Conservation (phyloP, 2,797 vertebrate genomes). For the Galago senegalensis region DNA sequence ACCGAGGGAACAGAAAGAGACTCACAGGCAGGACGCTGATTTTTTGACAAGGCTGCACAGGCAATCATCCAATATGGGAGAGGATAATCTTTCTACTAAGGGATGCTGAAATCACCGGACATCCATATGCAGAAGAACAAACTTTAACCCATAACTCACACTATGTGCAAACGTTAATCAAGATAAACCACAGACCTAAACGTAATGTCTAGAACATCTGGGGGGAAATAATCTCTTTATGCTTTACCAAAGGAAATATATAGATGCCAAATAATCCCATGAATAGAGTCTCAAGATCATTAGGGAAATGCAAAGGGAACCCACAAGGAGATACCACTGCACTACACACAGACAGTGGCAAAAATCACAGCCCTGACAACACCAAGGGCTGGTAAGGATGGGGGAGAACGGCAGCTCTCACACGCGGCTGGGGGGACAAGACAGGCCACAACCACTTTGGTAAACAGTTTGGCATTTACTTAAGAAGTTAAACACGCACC, state of each 20-base stretch:
- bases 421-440: accelerated
- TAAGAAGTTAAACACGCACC: not conserved
- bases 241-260: not conserved
- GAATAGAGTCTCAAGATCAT: not conserved
- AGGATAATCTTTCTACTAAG: not conserved
- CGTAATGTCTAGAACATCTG: not conserved
- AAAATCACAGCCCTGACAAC: accelerated
- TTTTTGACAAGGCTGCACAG: not conserved
- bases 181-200: not conserved
- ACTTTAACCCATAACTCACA: no score
- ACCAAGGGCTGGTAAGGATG: accelerated
- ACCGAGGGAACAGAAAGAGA: not conserved
- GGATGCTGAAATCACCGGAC: not conserved
- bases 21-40: not conserved
- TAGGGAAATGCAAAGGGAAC: not conserved
- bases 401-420: accelerated
- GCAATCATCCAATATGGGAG: not conserved
- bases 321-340: accelerated
- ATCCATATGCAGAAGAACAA: not conserved
- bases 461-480: not conserved
- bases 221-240: not conserved
- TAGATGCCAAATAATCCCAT: accelerated
- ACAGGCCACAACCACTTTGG: not conserved
- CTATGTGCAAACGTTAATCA: not conserved
- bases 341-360: accelerated